Conservation (phyloP, 2,888 invertebrate species). For the Caprella mutica region DNA sequence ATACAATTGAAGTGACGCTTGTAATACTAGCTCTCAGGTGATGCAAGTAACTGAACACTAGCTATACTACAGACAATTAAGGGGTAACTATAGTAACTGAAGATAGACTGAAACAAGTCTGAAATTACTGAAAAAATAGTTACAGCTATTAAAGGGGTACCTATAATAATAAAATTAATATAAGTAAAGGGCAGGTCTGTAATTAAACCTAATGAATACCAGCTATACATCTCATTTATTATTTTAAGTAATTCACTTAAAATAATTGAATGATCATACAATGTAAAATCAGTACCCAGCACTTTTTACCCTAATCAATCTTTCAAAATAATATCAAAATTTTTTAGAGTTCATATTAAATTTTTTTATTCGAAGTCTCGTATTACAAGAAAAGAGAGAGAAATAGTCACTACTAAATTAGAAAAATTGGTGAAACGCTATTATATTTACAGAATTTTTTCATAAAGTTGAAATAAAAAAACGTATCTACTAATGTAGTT, state of each 20-base stretch:
- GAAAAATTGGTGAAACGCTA: too few relatives aligned
- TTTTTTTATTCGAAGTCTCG: too few relatives aligned
- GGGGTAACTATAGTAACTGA: neutral
- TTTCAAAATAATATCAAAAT: neutral
- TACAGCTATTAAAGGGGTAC: neutral
- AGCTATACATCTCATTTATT: neutral
- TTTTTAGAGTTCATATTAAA: neutral
- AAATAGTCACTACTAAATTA: too few relatives aligned
- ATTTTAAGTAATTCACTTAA: neutral
- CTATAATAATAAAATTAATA: slow-evolving; percentile 1
- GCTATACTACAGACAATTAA: neutral
- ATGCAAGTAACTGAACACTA: neutral
- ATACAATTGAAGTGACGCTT: too few relatives aligned
- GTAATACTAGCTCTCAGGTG: too few relatives aligned
- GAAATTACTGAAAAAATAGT: neutral
- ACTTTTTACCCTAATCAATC: neutral
- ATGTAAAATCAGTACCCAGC: neutral
- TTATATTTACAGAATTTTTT: too few relatives aligned
- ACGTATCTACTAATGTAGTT: too few relatives aligned
- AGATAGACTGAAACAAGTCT: neutral
- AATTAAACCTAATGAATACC: neutral
- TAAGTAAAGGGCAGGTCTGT: neutral
- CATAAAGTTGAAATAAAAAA: too few relatives aligned
- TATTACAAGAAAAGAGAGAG: too few relatives aligned
- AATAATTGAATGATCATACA: neutral